Evolutionary conservation across 2,113 vertebrate species (phyloP).

Genomic region (Etheostoma spectabile): DNA sequence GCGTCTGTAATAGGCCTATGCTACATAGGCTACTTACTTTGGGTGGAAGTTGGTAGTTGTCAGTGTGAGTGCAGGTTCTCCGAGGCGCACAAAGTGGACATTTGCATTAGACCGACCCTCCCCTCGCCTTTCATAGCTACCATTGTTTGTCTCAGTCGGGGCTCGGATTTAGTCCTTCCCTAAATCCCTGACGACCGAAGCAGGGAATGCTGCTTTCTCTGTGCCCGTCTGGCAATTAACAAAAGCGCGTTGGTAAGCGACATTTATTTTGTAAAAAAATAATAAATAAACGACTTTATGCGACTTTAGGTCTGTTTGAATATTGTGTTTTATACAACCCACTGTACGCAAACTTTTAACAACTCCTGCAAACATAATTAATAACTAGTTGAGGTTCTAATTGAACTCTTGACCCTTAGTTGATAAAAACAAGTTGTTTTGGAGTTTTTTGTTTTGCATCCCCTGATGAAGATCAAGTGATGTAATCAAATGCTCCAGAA

Average conservation of each 20-base stretch:
- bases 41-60: constrained; percentile 66
- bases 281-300: constrained; percentile 48
- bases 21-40: constrained; percentile 16
- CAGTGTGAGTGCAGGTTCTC: constrained; percentile 73
- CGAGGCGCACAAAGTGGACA: constrained; percentile 80
- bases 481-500: neutral
- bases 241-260: constrained; percentile 38
- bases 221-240: constrained; percentile 64
- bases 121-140: constrained; percentile 83
- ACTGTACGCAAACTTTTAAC: neutral
- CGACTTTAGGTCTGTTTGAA: neutral
- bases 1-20: constrained; percentile 4
- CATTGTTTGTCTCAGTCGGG: constrained; percentile 84
- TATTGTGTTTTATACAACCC: neutral
- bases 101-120: constrained; percentile 86
- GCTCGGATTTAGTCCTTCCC: constrained; percentile 81
- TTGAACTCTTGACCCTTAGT: neutral
- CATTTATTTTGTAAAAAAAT: constrained; percentile 1
- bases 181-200: constrained; percentile 81
- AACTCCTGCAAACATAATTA: neutral
- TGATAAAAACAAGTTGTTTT: neutral
- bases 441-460: neutral
- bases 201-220: constrained; percentile 70
- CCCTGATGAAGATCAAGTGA: neutral
- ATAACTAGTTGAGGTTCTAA: neutral